Evolutionary conservation across 1,140 invertebrate species (phyloP).

Genomic region (Micrasema minimum): DNA sequence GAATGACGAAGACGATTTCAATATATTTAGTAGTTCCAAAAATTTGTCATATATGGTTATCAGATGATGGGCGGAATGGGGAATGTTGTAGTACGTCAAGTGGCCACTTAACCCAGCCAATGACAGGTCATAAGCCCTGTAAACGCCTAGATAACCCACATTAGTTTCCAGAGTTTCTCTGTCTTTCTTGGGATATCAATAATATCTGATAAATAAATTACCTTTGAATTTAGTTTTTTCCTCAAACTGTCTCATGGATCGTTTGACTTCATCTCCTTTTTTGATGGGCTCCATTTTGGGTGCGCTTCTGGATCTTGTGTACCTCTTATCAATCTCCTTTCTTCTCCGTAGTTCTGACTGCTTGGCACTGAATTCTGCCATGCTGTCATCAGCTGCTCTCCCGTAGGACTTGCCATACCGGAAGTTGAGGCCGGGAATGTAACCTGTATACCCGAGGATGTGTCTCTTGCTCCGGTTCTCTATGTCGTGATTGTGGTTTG

Average conservation of each 20-base stretch:
- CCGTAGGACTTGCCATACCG: slow-evolving; percentile 77
- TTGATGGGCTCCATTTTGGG: slow-evolving; percentile 68
- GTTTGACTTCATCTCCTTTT: slow-evolving; percentile 65
- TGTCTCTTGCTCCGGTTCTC: slow-evolving; percentile 67
- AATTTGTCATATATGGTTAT: too few species aligned
- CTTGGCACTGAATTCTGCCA: slow-evolving; percentile 70
- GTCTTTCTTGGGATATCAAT: too few species aligned
- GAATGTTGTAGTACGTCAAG: too few species aligned
- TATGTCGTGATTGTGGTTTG: slow-evolving; percentile 61
- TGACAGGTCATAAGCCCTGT: too few species aligned
- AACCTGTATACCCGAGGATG: slow-evolving; percentile 76
- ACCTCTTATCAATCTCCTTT: slow-evolving; percentile 66
- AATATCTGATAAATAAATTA: too few species aligned
- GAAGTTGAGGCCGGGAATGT: slow-evolving; percentile 65
- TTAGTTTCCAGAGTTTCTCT: too few species aligned
- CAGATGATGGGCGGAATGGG: too few species aligned
- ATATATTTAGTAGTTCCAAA: too few species aligned
- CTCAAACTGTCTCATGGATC: slow-evolving; percentile 63
- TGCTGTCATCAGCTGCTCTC: slow-evolving; percentile 75
- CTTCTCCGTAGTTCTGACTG: slow-evolving; percentile 68
- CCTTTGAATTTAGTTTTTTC: slow-evolving; percentile 68
- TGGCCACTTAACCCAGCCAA: too few species aligned
- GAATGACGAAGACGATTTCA: too few species aligned
- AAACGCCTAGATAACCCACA: too few species aligned
- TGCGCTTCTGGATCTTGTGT: slow-evolving; percentile 63